phyloP scores from a whole-genome alignment of 2,113 vertebrate genomes.

The Corythoichthys intestinalis region DNA sequence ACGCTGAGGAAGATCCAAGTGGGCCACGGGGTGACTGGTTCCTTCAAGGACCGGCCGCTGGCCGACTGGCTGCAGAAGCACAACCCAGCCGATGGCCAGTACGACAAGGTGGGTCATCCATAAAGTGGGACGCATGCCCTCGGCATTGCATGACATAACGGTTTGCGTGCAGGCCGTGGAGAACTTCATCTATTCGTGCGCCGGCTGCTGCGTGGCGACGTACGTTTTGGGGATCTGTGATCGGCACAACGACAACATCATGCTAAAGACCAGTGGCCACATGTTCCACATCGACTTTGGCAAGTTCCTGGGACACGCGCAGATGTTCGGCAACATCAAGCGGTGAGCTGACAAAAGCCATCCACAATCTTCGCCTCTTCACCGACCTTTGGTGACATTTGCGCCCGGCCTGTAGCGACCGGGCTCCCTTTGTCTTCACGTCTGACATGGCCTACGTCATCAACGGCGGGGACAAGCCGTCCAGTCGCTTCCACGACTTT shows the following conservation, averaged over 20 bases:
- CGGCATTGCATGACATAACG: too few relatives aligned
- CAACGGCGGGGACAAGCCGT: slow-evolving; percentile 95
- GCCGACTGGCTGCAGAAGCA: slow-evolving; percentile 96
- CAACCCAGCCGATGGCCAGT: slow-evolving; percentile 89
- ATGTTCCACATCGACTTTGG: slow-evolving; percentile 99
- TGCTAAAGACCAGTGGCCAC: slow-evolving; percentile 95
- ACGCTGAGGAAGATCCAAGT: slow-evolving; percentile 96
- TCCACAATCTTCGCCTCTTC: too few relatives aligned
- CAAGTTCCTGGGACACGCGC: slow-evolving; percentile 92
- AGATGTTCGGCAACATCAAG: slow-evolving; percentile 99
- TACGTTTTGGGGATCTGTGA: slow-evolving; percentile 97
- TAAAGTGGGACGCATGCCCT: too few relatives aligned
- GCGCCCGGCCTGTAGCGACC: slow-evolving; percentile 75
- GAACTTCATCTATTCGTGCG: slow-evolving; percentile 98
- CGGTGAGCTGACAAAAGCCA: slow-evolving; percentile 69
- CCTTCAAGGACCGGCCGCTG: slow-evolving; percentile 91
- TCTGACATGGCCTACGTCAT: slow-evolving; percentile 99
- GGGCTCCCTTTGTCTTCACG: slow-evolving; percentile 95
- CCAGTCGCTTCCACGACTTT: slow-evolving; percentile 96
- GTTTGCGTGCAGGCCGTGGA: slow-evolving; percentile 82
- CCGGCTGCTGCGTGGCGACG: slow-evolving; percentile 95
- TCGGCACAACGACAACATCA: slow-evolving; percentile 98
- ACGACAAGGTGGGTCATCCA: slow-evolving; percentile 81
- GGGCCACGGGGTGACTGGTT: slow-evolving; percentile 93
- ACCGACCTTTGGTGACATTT: not conserved